Evolutionary conservation across 2,888 invertebrate genomes (phyloP), one percentile per base, ranked within the genome.

Genomic region (Lasioglossum marginatum): DNA sequence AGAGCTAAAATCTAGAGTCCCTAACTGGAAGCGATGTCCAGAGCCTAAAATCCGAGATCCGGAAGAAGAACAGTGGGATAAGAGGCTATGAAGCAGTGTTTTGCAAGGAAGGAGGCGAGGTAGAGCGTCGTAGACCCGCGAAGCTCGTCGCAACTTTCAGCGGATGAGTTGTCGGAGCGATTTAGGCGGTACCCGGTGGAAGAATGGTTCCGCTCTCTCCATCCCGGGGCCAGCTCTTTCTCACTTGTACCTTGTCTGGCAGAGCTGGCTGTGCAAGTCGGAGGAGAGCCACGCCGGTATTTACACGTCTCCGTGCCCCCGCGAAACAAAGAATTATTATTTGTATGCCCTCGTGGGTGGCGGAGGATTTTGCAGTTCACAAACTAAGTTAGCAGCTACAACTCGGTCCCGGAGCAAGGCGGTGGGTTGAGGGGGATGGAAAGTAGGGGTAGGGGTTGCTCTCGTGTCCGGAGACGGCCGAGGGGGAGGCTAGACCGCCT

Each of bases 301-400:
- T 95, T 94, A 94, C 95, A 94, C 94, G 93, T 94, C 94, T 92
- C 89, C 91, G 89, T 89, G 90, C 91, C 89, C 60, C 90, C 82
- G 91, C 90, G 93, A 94, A 94, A 94, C 93, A 94, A 94, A 94
- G 94, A 95, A 95, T 95, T 95, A 94, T 94, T 94, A 94, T 94
- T 94, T 94, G 93, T 93, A 93, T 93, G 92, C 92, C 92, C 92
- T 92, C 91, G 92, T 91, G 93, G 93, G 92, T 92, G 93, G 91
- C 92, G 91, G 92, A 93, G 94, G 94, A 94, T 94, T 94, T 94
- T 93, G 92, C 93, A 94, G 94, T 94, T 94, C 93, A 93, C 94
- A 94, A 94, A 94, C 94, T 94, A 94, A 94, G 94, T 94, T 94
- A 94, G 92, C 93, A 92, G 93, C 92, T 92, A 92, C 92, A 92